These are phyloP conservation scores for Beroe ovata DNA, from an alignment of 37 sponge, comb jelly and placozoan species.

Conservation along the genomic window DNA sequence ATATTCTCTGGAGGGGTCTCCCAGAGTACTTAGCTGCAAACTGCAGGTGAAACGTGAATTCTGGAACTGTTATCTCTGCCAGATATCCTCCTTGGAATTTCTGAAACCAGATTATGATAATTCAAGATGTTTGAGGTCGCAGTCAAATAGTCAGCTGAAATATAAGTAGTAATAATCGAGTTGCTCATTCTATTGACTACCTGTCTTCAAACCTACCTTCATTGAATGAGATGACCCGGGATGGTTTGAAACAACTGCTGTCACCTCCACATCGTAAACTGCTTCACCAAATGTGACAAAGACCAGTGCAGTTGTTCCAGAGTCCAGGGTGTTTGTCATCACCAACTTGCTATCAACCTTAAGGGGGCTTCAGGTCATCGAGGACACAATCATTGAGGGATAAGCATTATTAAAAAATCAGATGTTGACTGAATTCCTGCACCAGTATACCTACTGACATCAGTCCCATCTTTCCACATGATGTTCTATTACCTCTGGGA, in stretches of 20 bases:
- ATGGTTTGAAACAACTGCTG: conserved; percentile 26
- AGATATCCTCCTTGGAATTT: conserved; percentile 49
- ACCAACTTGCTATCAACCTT: conserved; percentile 5
- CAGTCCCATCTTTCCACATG: too few species aligned
- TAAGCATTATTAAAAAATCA: too few species aligned
- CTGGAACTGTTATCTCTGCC: conserved; percentile 31
- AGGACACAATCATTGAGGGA: too few species aligned
- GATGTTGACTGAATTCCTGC: too few species aligned
- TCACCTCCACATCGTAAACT: conserved; percentile 61
- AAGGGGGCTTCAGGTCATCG: too few species aligned
- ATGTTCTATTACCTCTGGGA: neutral
- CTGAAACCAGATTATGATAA: conserved; percentile 13
- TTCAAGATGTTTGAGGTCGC: too few species aligned
- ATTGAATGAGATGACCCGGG: conserved; percentile 14
- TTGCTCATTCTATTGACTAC: too few species aligned
- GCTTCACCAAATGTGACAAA: conserved; percentile 32
- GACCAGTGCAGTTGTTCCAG: conserved; percentile 32
- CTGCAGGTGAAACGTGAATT: conserved; percentile 62
- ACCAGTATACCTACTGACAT: too few species aligned
- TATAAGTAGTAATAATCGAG: too few species aligned
- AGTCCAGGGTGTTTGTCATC: conserved; percentile 40
- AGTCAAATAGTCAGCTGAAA: too few species aligned
- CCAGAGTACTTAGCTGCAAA: conserved; percentile 51
- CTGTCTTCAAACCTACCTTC: conserved; percentile 42
- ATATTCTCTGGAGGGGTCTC: neutral